Percentiles rank a stretch among this genome's conserved stretches.
Evolutionary conservation across 2,888 invertebrate genomes (phyloP).

Genomic region (Diplolepis rosae): DNA sequence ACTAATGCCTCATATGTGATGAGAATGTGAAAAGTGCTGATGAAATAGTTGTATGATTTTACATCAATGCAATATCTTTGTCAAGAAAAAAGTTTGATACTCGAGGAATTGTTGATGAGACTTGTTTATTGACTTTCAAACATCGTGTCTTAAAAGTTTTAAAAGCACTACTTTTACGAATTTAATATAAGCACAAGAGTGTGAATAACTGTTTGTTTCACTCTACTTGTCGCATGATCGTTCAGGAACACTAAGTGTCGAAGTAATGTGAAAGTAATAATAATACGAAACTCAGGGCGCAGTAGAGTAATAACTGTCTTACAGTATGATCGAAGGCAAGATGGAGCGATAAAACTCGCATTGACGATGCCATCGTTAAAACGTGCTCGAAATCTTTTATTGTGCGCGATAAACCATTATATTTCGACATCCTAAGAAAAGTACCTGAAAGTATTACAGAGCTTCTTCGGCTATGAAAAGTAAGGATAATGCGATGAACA

Average conservation of each 20-base stretch:
- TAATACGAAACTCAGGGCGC: constrained; percentile 54
- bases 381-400: constrained; percentile 56
- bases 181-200: not conserved
- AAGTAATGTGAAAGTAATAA: constrained; percentile 60
- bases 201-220: constrained; percentile 12
- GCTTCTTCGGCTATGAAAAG: not conserved
- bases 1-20: too few species aligned
- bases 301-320: constrained; percentile 56
- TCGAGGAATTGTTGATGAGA: not conserved
- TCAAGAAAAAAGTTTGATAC: not conserved
- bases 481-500: not conserved
- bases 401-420: constrained; percentile 57
- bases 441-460: constrained; percentile 27
- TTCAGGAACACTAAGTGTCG: constrained; percentile 36
- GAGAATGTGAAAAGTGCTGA: too few species aligned
- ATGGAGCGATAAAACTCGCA: constrained; percentile 63
- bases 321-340: constrained; percentile 56
- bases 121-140: not conserved
- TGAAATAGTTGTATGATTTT: too few species aligned
- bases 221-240: constrained; percentile 4
- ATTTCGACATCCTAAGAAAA: constrained; percentile 45
- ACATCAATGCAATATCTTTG: not conserved
- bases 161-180: not conserved
- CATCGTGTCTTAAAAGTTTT: not conserved
- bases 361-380: constrained; percentile 52